Evolutionary conservation across 2,113 vertebrate genomes (phyloP).

Genomic region (Cyanoliseus patagonus): DNA sequence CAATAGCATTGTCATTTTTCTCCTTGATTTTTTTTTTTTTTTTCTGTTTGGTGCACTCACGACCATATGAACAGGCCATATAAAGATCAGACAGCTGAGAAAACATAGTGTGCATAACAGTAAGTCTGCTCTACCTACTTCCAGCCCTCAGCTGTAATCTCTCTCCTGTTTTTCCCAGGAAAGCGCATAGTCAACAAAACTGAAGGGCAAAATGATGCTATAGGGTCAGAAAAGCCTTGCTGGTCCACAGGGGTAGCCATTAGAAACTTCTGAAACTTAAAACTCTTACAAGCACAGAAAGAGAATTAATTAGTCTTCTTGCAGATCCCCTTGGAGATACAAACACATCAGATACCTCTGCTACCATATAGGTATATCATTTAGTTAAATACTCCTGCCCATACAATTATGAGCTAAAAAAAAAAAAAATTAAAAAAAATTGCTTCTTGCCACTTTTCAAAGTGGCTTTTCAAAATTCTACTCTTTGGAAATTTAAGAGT

Average conservation of each 20-base stretch:
- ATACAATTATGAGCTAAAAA: neutral
- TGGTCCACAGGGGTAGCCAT: neutral
- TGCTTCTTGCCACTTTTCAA: neutral
- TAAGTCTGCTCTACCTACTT: neutral
- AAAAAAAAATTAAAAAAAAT: neutral
- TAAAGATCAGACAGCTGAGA: neutral
- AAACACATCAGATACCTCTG: neutral
- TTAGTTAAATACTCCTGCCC: neutral
- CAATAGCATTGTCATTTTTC: neutral
- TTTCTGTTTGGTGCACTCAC: neutral
- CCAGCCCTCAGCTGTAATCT: neutral
- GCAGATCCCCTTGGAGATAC: neutral
- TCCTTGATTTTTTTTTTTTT: neutral
- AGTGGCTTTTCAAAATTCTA: neutral
- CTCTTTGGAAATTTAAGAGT: neutral
- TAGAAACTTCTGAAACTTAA: neutral
- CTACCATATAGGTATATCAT: neutral
- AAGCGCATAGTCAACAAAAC: neutral
- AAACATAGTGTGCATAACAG: neutral
- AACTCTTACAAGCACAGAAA: neutral
- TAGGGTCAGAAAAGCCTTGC: neutral
- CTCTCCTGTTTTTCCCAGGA: neutral
- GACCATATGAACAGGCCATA: fast-evolving
- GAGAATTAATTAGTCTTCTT: neutral
- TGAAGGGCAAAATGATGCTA: neutral